A percentile compares a stretch with the other conserved stretches of the same genome.
phyloP scores from a whole-genome alignment of 2,888 invertebrate genomes.

The Troglohyphantes excavatus region DNA sequence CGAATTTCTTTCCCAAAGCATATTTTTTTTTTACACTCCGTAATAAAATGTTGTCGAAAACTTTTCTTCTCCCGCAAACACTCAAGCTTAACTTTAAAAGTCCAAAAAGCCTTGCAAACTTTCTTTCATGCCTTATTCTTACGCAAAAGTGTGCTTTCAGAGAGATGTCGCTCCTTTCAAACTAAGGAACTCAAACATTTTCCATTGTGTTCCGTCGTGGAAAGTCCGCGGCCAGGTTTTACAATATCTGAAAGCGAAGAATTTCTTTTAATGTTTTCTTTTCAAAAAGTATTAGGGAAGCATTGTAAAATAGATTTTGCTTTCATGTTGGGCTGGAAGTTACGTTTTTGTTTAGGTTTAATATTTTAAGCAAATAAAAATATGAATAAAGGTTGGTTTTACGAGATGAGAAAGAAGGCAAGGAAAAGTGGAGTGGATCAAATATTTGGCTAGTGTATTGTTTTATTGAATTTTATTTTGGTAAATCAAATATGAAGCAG shows the following conservation, averaged over 20 bases:
- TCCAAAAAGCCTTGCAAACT: slow-evolving; percentile 10
- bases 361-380: too few relatives aligned
- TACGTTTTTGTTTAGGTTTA: too few relatives aligned
- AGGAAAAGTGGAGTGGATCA: too few relatives aligned
- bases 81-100: slow-evolving; percentile 21
- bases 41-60: slow-evolving; percentile 18
- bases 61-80: slow-evolving; percentile 22
- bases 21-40: background rate
- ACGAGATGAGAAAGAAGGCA: too few relatives aligned
- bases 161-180: background rate
- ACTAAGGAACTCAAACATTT: slow-evolving; percentile 3
- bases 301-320: too few relatives aligned
- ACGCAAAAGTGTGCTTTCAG: slow-evolving; percentile 18
- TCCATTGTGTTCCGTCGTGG: background rate
- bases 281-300: slow-evolving; percentile 1
- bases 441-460: too few relatives aligned
- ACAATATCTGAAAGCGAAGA: slow-evolving; percentile 10
- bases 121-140: slow-evolving; percentile 26
- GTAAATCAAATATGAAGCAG: too few relatives aligned
- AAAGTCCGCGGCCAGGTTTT: background rate
- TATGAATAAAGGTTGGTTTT: too few relatives aligned
- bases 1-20: background rate
- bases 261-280: slow-evolving; percentile 41
- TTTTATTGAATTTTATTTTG: too few relatives aligned
- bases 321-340: too few relatives aligned